Conservation (phyloP, 2,888 invertebrate genomes). For the Eilema caniola region DNA sequence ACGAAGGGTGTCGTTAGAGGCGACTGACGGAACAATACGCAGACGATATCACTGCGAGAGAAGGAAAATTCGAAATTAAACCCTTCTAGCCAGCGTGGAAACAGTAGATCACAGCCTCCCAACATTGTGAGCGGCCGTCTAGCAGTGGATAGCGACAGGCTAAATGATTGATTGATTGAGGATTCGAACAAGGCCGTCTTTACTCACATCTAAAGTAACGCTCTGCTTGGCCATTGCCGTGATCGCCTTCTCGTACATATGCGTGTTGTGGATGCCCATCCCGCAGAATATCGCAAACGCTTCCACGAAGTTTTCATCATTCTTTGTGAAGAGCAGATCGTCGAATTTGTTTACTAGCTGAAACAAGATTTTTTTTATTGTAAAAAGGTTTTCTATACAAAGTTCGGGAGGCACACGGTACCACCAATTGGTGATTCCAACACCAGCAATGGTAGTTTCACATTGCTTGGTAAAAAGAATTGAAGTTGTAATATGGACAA, state of each 20-base stretch:
- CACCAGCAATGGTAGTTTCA: neutral
- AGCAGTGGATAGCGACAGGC: too few relatives aligned
- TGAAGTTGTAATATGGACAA: neutral
- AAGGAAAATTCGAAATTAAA: too few relatives aligned
- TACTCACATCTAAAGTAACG: constrained; percentile 95
- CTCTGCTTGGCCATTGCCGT: constrained; percentile 98
- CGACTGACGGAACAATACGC: too few relatives aligned
- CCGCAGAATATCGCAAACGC: constrained; percentile 99
- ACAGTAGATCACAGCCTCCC: too few relatives aligned
- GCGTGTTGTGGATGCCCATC: constrained; percentile 98
- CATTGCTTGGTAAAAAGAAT: neutral
- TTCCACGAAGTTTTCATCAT: constrained; percentile 98
- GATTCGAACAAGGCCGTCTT: constrained; percentile 11
- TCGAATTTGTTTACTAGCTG: constrained; percentile 97
- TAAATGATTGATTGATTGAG: too few relatives aligned
- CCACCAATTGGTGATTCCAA: neutral
- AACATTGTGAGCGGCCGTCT: too few relatives aligned
- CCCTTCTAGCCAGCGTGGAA: too few relatives aligned
- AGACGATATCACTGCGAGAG: too few relatives aligned
- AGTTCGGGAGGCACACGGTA: too few relatives aligned
- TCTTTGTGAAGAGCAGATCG: constrained; percentile 95
- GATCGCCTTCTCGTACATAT: constrained; percentile 98
- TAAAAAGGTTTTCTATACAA: neutral
- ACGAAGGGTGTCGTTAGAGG: too few relatives aligned
- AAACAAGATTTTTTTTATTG: constrained; percentile 51